Evolutionary conservation across 2,888 invertebrate species (phyloP).

Genomic region (Noctua pronuba): DNA sequence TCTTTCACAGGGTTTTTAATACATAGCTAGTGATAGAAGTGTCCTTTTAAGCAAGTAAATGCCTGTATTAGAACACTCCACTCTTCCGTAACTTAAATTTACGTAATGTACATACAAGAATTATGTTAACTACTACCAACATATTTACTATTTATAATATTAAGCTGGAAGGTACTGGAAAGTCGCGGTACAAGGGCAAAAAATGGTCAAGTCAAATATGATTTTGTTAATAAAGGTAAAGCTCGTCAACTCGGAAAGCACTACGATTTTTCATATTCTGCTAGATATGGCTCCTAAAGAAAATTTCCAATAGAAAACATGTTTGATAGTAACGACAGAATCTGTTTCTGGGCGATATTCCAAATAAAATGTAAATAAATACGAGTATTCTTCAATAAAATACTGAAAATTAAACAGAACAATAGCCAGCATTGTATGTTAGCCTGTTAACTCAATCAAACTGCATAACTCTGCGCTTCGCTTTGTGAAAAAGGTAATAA

Average conservation of each 20-base stretch:
- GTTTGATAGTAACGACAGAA: neutral
- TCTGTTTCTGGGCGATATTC: neutral
- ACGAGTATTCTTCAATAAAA: too few species aligned
- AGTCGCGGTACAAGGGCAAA: neutral
- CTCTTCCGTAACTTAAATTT: too few species aligned
- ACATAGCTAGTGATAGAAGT: too few species aligned
- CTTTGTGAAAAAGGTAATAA: constrained; percentile 16
- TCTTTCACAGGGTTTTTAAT: too few species aligned
- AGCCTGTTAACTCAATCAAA: neutral
- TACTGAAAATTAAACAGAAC: neutral
- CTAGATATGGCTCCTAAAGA: neutral
- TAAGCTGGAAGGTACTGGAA: neutral
- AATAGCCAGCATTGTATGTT: neutral
- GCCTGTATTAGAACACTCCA: too few species aligned
- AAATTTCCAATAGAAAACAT: neutral
- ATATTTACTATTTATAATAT: too few species aligned
- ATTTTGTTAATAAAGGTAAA: neutral
- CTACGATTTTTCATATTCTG: neutral
- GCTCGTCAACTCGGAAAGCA: neutral
- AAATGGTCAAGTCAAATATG: neutral
- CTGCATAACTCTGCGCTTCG: neutral
- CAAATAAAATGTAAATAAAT: too few species aligned
- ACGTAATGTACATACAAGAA: too few species aligned
- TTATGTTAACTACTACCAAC: too few species aligned
- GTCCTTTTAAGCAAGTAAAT: too few species aligned